A percentile compares a stretch with the other conserved stretches of the same genome.
phyloP scores from a whole-genome alignment of 2,797 vertebrate species.

The Acanthiza pusilla region DNA sequence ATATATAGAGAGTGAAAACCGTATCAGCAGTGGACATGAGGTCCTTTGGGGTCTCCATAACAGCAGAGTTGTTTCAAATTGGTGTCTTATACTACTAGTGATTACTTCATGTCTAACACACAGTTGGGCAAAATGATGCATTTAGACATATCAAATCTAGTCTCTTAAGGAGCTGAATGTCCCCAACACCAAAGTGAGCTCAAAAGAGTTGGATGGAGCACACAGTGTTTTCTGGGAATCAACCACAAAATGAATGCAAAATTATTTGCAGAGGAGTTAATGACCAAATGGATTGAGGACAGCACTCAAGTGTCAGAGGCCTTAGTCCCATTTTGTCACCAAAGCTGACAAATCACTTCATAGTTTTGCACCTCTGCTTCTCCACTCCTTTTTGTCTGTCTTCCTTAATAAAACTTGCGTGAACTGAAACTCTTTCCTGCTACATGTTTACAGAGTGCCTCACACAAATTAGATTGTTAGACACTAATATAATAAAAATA shows the following conservation, averaged over 20 bases:
- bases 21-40: not conserved
- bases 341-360: not conserved
- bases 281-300: not conserved
- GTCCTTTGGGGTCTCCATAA: not conserved
- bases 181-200: not conserved
- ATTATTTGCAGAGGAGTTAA: not conserved
- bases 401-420: not conserved
- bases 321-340: not conserved
- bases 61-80: not conserved
- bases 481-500: conserved; percentile 41
- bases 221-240: not conserved
- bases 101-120: not conserved
- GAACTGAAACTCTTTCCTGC: not conserved
- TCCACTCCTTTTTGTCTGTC: not conserved
- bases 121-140: not conserved
- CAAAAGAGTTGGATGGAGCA: not conserved
- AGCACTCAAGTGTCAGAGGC: not conserved
- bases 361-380: not conserved
- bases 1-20: not conserved
- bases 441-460: not conserved
- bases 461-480: conserved; percentile 35
- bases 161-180: not conserved
- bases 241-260: not conserved
- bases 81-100: not conserved
- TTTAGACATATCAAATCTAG: not conserved